Evolutionary conservation across 2,797 vertebrate genomes (phyloP).

Genomic region (Pseudochirops corinnae): DNA sequence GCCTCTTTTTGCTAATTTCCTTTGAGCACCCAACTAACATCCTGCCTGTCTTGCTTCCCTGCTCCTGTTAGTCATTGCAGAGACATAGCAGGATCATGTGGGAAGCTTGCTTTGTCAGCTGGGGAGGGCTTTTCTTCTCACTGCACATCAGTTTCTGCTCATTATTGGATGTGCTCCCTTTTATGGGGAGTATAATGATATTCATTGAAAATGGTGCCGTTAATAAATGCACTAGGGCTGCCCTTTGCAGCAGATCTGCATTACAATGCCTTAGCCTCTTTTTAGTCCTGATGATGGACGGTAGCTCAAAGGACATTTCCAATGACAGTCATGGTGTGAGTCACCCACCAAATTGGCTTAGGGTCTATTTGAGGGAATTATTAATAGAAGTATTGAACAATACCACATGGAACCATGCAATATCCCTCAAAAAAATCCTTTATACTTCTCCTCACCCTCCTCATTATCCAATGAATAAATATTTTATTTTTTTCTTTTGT

Average conservation of each 20-base stretch:
- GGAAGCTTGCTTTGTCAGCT: not conserved
- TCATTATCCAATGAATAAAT: not conserved
- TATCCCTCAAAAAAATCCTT: not conserved
- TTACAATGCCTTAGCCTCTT: conserved; percentile 34
- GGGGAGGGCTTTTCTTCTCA: conserved; percentile 52
- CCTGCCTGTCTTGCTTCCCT: conserved; percentile 31
- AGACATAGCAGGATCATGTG: conserved; percentile 57
- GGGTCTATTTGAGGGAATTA: conserved; percentile 52
- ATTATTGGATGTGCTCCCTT: conserved; percentile 56
- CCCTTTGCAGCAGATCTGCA: conserved; percentile 67
- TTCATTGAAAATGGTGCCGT: conserved; percentile 71
- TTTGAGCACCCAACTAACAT: conserved; percentile 44
- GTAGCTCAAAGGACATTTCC: conserved; percentile 47
- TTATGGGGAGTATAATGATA: conserved; percentile 76
- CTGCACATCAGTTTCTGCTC: conserved; percentile 24
- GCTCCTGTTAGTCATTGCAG: conserved; percentile 47
- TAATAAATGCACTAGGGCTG: conserved; percentile 57
- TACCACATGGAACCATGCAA: not conserved
- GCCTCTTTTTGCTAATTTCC: conserved; percentile 55
- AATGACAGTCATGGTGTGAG: conserved; percentile 54
- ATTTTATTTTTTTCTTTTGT: not conserved
- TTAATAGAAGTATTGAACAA: conserved; percentile 64
- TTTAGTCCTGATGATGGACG: not conserved
- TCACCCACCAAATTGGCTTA: conserved; percentile 64
- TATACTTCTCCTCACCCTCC: not conserved